Evolutionary conservation across 2,113 vertebrate species (phyloP).

Genomic region (Mobula hypostoma): DNA sequence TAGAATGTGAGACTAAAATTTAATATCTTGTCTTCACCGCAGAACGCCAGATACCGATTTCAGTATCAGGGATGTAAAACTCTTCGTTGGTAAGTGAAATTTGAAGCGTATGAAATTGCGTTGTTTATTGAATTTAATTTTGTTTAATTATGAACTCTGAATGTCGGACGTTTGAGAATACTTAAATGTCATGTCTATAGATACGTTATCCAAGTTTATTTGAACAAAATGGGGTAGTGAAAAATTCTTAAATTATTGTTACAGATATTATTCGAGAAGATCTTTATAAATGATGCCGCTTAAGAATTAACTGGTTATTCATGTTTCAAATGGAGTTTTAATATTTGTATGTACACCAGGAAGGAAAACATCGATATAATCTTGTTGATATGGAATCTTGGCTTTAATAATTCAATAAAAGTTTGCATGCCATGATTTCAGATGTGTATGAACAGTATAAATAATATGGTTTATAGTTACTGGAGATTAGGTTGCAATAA

Average conservation of each 20-base stretch:
- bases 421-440: not conserved
- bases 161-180: not conserved
- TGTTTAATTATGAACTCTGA: not conserved
- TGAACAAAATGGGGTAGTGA: not conserved
- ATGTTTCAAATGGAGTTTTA: not conserved
- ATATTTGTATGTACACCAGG: not conserved
- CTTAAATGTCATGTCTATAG: not conserved
- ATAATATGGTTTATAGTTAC: not conserved
- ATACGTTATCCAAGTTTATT: no score
- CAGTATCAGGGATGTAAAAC: slow-evolving; percentile 86
- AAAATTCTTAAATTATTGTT: not conserved
- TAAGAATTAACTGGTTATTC: not conserved
- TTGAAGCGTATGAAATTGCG: not conserved
- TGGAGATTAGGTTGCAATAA: not conserved
- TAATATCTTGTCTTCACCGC: slow-evolving; percentile 45
- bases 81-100: slow-evolving; percentile 83
- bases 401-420: not conserved
- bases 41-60: slow-evolving; percentile 94
- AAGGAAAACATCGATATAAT: not conserved
- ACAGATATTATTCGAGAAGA: not conserved
- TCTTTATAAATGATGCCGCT: not conserved
- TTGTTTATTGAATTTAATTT: not conserved
- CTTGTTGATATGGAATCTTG: not conserved
- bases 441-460: not conserved
- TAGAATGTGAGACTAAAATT: slow-evolving; percentile 41